phyloP scores from a whole-genome alignment of 2,797 vertebrate species.

The Tarsius wallacei region DNA sequence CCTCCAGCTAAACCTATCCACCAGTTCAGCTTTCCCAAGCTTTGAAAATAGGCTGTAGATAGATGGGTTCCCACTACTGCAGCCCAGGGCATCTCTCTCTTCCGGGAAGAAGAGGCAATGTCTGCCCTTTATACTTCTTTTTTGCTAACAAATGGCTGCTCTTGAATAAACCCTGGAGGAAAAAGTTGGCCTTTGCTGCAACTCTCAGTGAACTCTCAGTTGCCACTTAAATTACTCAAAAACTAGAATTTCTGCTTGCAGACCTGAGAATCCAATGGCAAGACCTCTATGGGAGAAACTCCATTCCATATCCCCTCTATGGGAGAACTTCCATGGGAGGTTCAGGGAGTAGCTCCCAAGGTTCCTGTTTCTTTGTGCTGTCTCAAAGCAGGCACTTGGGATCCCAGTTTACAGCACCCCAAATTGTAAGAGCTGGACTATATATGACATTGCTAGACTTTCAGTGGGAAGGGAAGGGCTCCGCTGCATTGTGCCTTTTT shows the following conservation, averaged over 20 bases:
- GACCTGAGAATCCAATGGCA: slow-evolving; percentile 13
- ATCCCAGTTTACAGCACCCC: slow-evolving; percentile 15
- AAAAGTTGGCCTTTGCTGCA: neutral
- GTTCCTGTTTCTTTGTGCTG: slow-evolving; percentile 2
- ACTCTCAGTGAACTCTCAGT: neutral
- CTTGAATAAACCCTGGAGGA: slow-evolving; percentile 49
- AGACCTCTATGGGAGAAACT: slow-evolving; percentile 57
- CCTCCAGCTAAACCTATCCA: neutral
- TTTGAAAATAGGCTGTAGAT: neutral
- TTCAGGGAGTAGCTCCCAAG: neutral
- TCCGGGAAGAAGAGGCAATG: neutral
- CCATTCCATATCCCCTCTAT: slow-evolving; percentile 37
- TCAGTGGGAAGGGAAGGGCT: neutral
- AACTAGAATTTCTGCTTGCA: slow-evolving; percentile 4
- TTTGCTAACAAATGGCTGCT: slow-evolving; percentile 43
- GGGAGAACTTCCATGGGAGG: slow-evolving; percentile 36
- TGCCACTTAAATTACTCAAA: slow-evolving; percentile 71
- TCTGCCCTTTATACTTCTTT: slow-evolving; percentile 18
- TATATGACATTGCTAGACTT: neutral
- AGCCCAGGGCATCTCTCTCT: neutral
- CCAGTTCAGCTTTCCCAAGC: slow-evolving; percentile 2
- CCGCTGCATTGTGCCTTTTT: neutral
- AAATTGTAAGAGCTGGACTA: neutral
- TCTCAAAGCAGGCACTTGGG: slow-evolving; percentile 34
- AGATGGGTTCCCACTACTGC: neutral